These are phyloP conservation scores for Morus bassanus DNA, from an alignment of 2,797 vertebrate species.

Conservation along the genomic window DNA sequence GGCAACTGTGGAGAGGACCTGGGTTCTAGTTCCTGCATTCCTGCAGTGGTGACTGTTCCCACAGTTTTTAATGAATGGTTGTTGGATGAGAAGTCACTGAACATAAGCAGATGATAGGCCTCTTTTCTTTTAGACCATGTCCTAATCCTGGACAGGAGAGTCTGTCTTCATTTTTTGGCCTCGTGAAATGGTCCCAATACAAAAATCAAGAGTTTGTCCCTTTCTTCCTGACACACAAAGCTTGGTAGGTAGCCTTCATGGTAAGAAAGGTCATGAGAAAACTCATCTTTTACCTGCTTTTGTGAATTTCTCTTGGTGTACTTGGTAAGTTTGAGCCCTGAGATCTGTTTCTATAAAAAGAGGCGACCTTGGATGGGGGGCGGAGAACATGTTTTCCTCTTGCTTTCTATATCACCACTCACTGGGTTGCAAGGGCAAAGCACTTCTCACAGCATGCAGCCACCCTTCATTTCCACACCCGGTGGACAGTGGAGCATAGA, in stretches of 20 bases:
- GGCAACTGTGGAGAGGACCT: too few relatives aligned
- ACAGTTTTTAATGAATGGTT: background rate
- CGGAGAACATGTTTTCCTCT: background rate
- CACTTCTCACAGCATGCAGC: background rate
- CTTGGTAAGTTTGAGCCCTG: background rate
- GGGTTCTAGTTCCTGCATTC: background rate
- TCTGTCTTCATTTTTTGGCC: background rate
- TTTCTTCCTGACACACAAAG: background rate
- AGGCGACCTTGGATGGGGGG: background rate
- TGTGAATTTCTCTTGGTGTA: background rate
- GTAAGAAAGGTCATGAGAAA: background rate
- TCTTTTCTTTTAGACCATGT: background rate
- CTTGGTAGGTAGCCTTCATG: background rate
- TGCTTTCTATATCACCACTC: background rate
- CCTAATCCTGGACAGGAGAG: background rate
- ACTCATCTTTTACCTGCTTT: background rate
- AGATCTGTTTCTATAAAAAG: background rate
- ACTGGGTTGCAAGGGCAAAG: background rate
- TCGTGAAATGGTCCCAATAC: background rate
- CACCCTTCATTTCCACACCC: background rate
- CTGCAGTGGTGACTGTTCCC: background rate
- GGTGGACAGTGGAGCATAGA: accelerated
- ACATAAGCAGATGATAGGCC: background rate
- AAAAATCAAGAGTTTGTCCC: background rate
- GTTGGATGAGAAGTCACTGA: background rate